These are phyloP conservation scores for Oryzias melastigma DNA, from an alignment of 2,113 vertebrate genomes.

Conservation along the genomic window DNA sequence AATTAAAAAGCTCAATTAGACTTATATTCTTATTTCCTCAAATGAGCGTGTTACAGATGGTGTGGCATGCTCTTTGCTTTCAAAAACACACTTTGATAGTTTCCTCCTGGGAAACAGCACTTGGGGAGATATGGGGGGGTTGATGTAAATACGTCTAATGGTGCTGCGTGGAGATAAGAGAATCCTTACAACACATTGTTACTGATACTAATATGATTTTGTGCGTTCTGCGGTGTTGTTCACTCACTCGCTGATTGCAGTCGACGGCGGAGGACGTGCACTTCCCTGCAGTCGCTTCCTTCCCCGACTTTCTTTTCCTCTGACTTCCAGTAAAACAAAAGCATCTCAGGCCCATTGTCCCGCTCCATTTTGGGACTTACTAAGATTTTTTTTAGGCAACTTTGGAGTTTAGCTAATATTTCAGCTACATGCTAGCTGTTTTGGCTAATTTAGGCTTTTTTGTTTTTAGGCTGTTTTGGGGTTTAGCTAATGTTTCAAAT, in stretches of 20 bases:
- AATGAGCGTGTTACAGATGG: slow-evolving; percentile 58
- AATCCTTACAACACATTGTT: slow-evolving; percentile 38
- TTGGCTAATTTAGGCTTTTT: too few relatives aligned
- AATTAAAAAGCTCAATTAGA: slow-evolving; percentile 73
- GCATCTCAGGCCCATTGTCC: slow-evolving; percentile 38
- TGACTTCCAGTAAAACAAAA: slow-evolving; percentile 43
- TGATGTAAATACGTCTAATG: slow-evolving; percentile 59
- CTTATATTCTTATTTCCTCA: slow-evolving; percentile 60
- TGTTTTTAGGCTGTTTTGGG: too few relatives aligned
- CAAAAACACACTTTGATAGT: slow-evolving; percentile 52
- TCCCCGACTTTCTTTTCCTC: slow-evolving; percentile 3
- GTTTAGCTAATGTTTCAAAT: too few relatives aligned
- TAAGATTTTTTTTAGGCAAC: too few relatives aligned
- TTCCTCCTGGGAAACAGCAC: slow-evolving; percentile 40
- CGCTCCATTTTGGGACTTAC: not conserved
- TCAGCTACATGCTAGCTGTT: too few relatives aligned
- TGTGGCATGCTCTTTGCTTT: slow-evolving; percentile 33
- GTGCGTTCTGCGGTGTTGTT: slow-evolving; percentile 19
- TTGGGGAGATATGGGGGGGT: slow-evolving; percentile 23
- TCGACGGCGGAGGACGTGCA: slow-evolving; percentile 2
- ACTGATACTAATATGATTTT: slow-evolving; percentile 21
- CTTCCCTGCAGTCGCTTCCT: slow-evolving; percentile 26
- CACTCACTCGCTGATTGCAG: slow-evolving; percentile 4
- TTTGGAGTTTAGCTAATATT: too few relatives aligned
- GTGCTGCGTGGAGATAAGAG: slow-evolving; percentile 46